Conservation (phyloP, 2,113 vertebrate genomes). For the Vidua chalybeata region DNA sequence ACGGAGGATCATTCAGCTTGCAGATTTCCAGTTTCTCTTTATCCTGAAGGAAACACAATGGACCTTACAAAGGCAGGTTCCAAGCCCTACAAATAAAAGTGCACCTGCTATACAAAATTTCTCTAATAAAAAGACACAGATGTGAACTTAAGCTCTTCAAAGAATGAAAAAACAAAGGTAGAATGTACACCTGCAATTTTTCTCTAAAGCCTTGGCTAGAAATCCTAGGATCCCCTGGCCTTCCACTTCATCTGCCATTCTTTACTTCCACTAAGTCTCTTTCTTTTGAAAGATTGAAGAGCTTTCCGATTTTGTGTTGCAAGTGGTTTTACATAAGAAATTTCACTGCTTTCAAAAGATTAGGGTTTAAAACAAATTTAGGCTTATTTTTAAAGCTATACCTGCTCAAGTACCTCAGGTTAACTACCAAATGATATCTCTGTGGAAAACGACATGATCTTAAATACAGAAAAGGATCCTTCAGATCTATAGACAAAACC, state of each 20-base stretch:
- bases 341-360: background rate
- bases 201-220: background rate
- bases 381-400: background rate
- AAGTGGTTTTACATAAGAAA: background rate
- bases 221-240: background rate
- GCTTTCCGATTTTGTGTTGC: background rate
- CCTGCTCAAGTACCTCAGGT: background rate
- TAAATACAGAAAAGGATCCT: background rate
- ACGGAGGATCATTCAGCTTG: slow-evolving; percentile 76
- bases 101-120: slow-evolving; percentile 12
- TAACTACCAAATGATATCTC: background rate
- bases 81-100: background rate
- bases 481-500: background rate
- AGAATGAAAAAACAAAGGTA: slow-evolving; percentile 24
- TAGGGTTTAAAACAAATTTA: background rate
- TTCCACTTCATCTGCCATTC: background rate
- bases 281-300: background rate
- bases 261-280: background rate
- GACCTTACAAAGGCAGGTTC: background rate
- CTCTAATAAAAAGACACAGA: slow-evolving; percentile 9
- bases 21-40: slow-evolving; percentile 86
- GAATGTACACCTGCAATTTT: slow-evolving; percentile 8
- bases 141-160: slow-evolving; percentile 13
- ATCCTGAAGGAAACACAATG: slow-evolving; percentile 78
- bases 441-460: background rate